phyloP scores from a whole-genome alignment of 2,888 invertebrate genomes.

The Ochropleura plecta region DNA sequence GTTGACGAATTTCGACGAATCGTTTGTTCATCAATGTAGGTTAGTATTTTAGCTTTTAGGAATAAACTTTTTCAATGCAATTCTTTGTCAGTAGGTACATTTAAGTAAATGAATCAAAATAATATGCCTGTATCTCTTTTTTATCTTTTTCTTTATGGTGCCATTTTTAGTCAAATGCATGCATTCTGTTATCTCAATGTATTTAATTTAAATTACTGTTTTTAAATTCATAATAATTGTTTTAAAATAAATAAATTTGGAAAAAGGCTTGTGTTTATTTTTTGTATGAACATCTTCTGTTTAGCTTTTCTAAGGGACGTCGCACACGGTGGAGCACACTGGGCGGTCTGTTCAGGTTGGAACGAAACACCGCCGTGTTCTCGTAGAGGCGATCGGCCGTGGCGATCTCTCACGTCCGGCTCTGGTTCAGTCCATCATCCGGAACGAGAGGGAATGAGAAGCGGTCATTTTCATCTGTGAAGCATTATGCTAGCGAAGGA shows the following conservation, averaged over 20 bases:
- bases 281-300: background rate
- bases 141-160: constrained; percentile 15
- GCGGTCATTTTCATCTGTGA: too few relatives aligned
- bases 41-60: constrained; percentile 14
- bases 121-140: background rate
- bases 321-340: background rate
- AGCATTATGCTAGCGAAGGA: too few relatives aligned
- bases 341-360: too few relatives aligned
- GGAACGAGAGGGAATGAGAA: too few relatives aligned
- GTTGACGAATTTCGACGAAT: background rate
- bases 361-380: too few relatives aligned
- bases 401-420: too few relatives aligned
- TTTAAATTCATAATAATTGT: constrained; percentile 34
- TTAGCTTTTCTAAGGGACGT: background rate
- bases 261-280: constrained; percentile 16
- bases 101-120: background rate
- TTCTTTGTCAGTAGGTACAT: background rate
- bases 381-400: too few relatives aligned
- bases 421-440: too few relatives aligned
- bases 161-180: constrained; percentile 43
- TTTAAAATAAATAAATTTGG: constrained; percentile 43
- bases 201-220: constrained; percentile 14
- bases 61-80: background rate
- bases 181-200: constrained; percentile 19
- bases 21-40: background rate